Conservation (phyloP, 2,113 vertebrate genomes). For the Scomber japonicus region DNA sequence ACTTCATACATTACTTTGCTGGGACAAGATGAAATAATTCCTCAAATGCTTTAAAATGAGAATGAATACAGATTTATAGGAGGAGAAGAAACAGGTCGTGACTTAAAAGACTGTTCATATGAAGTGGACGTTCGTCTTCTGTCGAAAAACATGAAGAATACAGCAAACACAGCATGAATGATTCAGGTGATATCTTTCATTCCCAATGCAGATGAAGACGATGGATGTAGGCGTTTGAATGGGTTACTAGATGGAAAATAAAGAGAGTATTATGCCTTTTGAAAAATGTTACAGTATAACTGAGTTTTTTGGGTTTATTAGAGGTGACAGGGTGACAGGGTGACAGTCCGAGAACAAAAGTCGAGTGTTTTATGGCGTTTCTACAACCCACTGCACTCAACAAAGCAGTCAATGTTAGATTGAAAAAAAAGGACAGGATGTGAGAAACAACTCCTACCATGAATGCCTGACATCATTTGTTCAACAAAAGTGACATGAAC, state of each 20-base stretch:
- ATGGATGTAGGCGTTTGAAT: slow-evolving; percentile 27
- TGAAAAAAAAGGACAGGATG: slow-evolving; percentile 16
- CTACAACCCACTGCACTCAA: slow-evolving; percentile 58
- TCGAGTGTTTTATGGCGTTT: slow-evolving; percentile 71
- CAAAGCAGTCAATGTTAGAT: slow-evolving; percentile 62
- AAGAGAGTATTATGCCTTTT: slow-evolving; percentile 70
- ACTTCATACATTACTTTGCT: too few relatives aligned
- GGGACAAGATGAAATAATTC: neutral
- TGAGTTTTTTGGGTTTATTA: slow-evolving; percentile 46
- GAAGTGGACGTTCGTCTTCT: too few relatives aligned
- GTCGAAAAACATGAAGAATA: too few relatives aligned
- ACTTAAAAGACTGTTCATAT: too few relatives aligned
- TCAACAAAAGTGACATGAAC: neutral
- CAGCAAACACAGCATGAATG: too few relatives aligned
- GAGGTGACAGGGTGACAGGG: slow-evolving; percentile 34
- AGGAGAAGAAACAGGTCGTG: too few relatives aligned
- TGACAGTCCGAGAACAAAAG: slow-evolving; percentile 71
- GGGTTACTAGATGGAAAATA: slow-evolving; percentile 59
- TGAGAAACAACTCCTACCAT: neutral
- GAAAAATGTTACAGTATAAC: slow-evolving; percentile 54
- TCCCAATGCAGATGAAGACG: neutral
- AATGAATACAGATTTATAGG: too few relatives aligned
- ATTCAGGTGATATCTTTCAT: too few relatives aligned
- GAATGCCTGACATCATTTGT: slow-evolving; percentile 7
- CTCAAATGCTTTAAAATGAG: neutral